Evolutionary conservation across 2,113 vertebrate species (phyloP).

Genomic region (Chionis minor): DNA sequence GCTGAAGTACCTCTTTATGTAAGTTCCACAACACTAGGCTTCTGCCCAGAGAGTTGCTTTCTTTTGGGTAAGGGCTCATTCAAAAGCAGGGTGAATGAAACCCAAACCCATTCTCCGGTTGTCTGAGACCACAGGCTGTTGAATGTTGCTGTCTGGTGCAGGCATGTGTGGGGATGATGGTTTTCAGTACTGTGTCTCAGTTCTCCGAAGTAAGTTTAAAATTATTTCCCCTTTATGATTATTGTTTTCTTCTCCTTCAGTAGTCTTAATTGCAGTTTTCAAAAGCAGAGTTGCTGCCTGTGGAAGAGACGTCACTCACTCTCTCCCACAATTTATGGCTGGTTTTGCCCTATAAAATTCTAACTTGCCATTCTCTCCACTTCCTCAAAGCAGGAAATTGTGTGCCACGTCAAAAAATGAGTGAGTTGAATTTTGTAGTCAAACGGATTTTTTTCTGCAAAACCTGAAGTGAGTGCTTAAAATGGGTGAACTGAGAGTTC

Average conservation of each 20-base stretch:
- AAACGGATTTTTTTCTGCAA: background rate
- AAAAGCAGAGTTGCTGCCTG: background rate
- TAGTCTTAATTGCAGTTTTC: background rate
- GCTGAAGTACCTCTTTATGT: slow-evolving; percentile 88
- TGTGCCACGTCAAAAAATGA: background rate
- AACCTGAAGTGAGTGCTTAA: background rate
- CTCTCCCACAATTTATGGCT: background rate
- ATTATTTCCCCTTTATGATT: background rate
- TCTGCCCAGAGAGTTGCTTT: slow-evolving; percentile 2
- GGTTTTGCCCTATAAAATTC: background rate
- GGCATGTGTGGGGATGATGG: background rate
- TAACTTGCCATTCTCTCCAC: background rate
- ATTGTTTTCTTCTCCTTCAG: background rate
- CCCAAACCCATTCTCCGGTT: background rate
- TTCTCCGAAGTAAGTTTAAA: background rate
- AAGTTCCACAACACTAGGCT: slow-evolving; percentile 70
- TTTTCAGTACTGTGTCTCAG: background rate
- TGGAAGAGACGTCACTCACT: background rate
- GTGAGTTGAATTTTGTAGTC: background rate
- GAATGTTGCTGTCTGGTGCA: background rate
- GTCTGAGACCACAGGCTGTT: background rate
- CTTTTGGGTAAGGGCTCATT: background rate
- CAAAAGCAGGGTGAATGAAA: slow-evolving; percentile 3
- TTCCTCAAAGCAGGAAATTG: background rate
- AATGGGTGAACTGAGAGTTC: background rate